These are phyloP conservation scores for Cyclina sinensis DNA, from an alignment of 1,140 invertebrate species.

Conservation along the genomic window DNA sequence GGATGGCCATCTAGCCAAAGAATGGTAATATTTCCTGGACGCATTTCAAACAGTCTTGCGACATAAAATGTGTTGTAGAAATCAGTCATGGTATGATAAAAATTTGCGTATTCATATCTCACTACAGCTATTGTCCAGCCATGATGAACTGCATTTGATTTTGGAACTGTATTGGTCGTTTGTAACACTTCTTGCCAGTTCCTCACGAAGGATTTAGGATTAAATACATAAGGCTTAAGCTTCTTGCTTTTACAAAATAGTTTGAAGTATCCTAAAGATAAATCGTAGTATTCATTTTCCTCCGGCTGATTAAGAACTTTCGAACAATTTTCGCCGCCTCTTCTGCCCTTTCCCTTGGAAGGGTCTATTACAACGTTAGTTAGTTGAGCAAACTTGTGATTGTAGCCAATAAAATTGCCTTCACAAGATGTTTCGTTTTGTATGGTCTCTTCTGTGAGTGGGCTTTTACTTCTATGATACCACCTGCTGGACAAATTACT, in stretches of 20 bases:
- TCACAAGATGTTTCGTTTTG: conserved; percentile 9
- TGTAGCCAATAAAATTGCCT: conserved; percentile 68
- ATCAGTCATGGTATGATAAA: conserved; percentile 85
- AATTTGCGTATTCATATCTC: conserved; percentile 84
- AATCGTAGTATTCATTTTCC: conserved; percentile 75
- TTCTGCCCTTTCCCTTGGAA: neutral
- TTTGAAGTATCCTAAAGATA: conserved; percentile 75
- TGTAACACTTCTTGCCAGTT: conserved; percentile 66
- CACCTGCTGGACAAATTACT: neutral
- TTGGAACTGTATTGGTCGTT: conserved; percentile 1
- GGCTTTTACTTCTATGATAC: neutral
- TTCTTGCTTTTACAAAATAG: conserved; percentile 68
- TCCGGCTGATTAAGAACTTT: conserved; percentile 82
- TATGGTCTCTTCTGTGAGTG: neutral
- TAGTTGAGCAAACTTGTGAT: conserved; percentile 69
- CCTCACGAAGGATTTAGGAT: conserved; percentile 71
- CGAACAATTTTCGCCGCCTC: conserved; percentile 80
- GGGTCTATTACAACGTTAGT: conserved; percentile 71
- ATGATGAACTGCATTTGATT: neutral
- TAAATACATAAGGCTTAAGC: conserved; percentile 37
- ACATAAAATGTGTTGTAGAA: conserved; percentile 83
- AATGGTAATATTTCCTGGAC: conserved; percentile 76
- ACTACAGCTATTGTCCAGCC: conserved; percentile 73
- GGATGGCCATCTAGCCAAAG: conserved; percentile 83
- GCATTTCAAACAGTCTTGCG: conserved; percentile 75